These are phyloP conservation scores for Recurvirostra avosetta DNA, from an alignment of 2,113 vertebrate species.

Conservation along the genomic window DNA sequence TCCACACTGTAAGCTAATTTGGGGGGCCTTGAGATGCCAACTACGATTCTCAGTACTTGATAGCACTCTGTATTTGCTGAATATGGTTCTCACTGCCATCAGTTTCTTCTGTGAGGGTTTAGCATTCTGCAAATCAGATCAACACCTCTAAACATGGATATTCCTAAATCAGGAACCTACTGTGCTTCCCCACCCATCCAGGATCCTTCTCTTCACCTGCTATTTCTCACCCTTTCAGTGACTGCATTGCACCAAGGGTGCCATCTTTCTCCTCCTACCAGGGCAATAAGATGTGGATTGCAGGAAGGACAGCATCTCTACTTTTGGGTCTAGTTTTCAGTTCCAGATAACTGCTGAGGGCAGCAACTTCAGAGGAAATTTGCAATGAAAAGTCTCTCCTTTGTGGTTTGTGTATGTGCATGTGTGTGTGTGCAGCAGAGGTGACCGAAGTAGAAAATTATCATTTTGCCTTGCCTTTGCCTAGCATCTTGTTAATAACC, in stretches of 20 bases:
- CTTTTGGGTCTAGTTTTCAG: background rate
- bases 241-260: background rate
- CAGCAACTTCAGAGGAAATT: background rate
- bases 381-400: background rate
- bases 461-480: background rate
- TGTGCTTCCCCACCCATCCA: background rate
- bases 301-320: background rate
- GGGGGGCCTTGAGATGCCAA: background rate
- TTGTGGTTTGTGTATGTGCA: accelerated
- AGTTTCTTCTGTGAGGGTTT: background rate
- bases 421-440: background rate
- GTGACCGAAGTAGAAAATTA: background rate
- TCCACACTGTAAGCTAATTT: background rate
- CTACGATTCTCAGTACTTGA: background rate
- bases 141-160: background rate
- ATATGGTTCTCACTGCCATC: background rate
- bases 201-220: background rate
- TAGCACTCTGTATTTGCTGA: background rate
- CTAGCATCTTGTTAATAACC: background rate
- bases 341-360: background rate
- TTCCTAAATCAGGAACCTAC: background rate
- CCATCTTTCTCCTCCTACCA: background rate
- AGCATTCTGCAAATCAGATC: background rate
- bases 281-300: background rate
- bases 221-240: background rate